Percentiles rank a stretch among this genome's conserved stretches.
Conservation (phyloP, 1,140 invertebrate genomes). For the Papilio polyxenes region DNA sequence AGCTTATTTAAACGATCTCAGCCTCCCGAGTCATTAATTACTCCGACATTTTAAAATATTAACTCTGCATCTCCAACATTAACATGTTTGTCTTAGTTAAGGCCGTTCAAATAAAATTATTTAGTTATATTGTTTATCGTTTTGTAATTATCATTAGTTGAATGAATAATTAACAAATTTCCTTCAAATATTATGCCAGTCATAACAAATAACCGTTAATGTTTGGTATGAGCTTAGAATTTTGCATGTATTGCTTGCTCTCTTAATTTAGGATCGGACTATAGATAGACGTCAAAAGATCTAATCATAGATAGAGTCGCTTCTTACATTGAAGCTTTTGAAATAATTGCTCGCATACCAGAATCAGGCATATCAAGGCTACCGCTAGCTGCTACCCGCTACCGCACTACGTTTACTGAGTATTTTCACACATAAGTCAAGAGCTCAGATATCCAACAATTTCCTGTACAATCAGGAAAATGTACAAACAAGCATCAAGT, state of each 20-base stretch:
- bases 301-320: constrained; percentile 34
- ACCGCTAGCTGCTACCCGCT: constrained; percentile 16
- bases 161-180: background rate
- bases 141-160: background rate
- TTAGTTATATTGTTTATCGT: background rate
- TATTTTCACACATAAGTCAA: constrained; percentile 33
- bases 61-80: background rate
- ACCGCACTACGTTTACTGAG: background rate
- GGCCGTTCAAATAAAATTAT: background rate
- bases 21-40: constrained; percentile 1
- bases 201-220: background rate
- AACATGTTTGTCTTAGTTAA: constrained; percentile 21
- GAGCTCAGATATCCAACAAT: constrained; percentile 23
- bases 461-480: constrained; percentile 35
- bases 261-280: constrained; percentile 23
- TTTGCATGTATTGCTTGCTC: background rate
- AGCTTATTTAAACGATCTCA: constrained; percentile 19
- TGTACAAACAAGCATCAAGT: constrained; percentile 3
- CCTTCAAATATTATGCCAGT: background rate
- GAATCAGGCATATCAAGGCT: constrained; percentile 23
- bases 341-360: constrained; percentile 28
- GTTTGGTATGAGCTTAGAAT: background rate
- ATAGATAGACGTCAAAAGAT: constrained; percentile 35
- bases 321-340: constrained; percentile 9
- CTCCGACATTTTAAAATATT: constrained; percentile 15